phyloP scores from a whole-genome alignment of 2,888 invertebrate genomes.

The Catocala nupta region DNA sequence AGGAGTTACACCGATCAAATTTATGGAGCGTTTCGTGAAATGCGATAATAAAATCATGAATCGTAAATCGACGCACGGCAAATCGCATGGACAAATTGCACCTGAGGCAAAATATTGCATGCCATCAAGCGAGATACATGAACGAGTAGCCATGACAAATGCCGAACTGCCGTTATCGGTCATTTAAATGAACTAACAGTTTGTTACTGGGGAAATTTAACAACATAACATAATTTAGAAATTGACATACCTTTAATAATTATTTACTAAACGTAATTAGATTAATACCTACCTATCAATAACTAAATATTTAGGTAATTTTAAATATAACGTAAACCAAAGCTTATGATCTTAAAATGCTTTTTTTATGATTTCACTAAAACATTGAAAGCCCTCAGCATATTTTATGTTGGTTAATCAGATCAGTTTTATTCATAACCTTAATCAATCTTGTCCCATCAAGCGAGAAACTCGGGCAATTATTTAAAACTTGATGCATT shows the following conservation, averaged over 20 bases:
- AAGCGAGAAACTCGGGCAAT: constrained; percentile 15
- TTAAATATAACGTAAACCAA: no score
- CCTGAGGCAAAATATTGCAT: constrained; percentile 37
- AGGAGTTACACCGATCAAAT: constrained; percentile 1
- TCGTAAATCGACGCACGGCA: constrained; percentile 23
- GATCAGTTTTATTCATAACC: constrained; percentile 8
- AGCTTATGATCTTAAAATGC: no score
- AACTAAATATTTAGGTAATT: no score
- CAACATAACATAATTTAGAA: no score
- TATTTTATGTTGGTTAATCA: constrained; percentile 8
- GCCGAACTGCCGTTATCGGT: constrained; percentile 32
- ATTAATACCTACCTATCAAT: no score
- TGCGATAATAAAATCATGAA: constrained; percentile 18
- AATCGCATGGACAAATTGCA: constrained; percentile 31
- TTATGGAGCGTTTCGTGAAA: constrained; percentile 10
- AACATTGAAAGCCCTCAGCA: constrained; percentile 3
- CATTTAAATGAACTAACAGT: constrained; percentile 21
- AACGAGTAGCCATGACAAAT: constrained; percentile 37
- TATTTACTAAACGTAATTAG: constrained; percentile 1
- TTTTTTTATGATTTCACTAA: no score
- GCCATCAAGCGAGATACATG: constrained; percentile 35
- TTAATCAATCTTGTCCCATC: constrained; percentile 12
- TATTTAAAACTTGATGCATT: constrained; percentile 2
- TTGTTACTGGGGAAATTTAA: constrained; percentile 9
- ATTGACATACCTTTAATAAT: no score